phyloP scores from a whole-genome alignment of 2,888 invertebrate species.

The Phragmatobia fuliginosa region DNA sequence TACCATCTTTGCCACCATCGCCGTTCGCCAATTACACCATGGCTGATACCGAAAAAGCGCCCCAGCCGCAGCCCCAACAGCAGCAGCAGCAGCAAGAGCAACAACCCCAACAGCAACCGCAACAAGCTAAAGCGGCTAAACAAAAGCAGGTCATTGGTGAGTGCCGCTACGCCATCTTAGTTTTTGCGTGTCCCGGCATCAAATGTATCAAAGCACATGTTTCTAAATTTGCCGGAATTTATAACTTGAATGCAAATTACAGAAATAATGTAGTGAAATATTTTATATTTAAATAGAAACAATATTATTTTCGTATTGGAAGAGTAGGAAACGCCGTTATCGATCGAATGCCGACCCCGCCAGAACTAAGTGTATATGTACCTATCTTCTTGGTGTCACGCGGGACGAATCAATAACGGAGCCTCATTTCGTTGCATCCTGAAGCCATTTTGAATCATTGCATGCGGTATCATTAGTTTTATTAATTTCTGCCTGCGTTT shows the following conservation, averaged over 20 bases:
- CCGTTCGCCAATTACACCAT: conserved; percentile 94
- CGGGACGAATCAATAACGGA: conserved; percentile 65
- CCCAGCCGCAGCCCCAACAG: conserved; percentile 88
- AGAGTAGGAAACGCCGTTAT: conserved; percentile 52
- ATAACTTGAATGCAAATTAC: conserved; percentile 27
- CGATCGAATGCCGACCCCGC: conserved; percentile 73
- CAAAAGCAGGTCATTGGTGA: conserved; percentile 96
- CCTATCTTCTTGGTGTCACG: conserved; percentile 43
- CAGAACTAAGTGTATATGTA: conserved; percentile 37
- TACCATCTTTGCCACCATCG: conserved; percentile 90
- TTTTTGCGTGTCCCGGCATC: conserved; percentile 74
- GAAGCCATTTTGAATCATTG: conserved; percentile 38
- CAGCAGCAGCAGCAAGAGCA: conserved; percentile 91
- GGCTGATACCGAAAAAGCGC: conserved; percentile 98
- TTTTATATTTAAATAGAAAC: conserved; percentile 18
- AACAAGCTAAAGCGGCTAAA: conserved; percentile 89
- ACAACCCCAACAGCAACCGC: conserved; percentile 87
- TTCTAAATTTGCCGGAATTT: conserved; percentile 47
- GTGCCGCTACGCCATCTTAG: conserved; percentile 85
- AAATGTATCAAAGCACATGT: conserved; percentile 77
- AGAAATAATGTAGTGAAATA: conserved; percentile 13
- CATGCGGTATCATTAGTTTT: background rate
- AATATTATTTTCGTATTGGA: conserved; percentile 18
- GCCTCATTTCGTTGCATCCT: conserved; percentile 49
- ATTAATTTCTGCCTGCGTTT: background rate